Base-by-base conservation (phyloP, 2,797 vertebrate species). In the Peromyscus nudipes region DNA sequence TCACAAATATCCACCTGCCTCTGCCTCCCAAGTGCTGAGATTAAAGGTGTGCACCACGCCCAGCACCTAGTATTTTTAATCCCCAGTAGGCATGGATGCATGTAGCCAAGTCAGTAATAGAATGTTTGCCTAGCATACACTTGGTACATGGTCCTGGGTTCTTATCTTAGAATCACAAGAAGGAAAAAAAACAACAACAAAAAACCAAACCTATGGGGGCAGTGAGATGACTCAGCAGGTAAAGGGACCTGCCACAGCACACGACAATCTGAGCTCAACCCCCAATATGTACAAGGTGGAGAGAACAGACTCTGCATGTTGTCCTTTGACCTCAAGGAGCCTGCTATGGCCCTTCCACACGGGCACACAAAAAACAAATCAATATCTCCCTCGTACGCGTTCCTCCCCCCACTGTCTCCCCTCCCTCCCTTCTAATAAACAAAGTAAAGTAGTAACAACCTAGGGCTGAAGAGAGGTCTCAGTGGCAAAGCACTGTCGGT, bases 131-230 rank as follows among this genome's bases (percentile, higher is more conserved):
- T 67, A 85, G 62, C 17, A 23, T 43, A 19, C 7, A 31, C 7
- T 60, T 29, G 37, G 55, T 11, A 40, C 5, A 34, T 8, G 43
- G 25, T 67, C 27, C 31, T 85, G 43, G 2, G 19, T 67, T 67
- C 29, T 31, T 49, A 34, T 23, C 11, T 29, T 14, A 67, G 64
- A 43, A 67, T 10, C 27, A 76, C 4, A n/a, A 34, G 29, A 85
- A 46, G 21, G 4, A 31, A 31, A 19, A 4, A 21, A 46, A 55
- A 14, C 14, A 52, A 0, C 3, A 16, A 16, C 14, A 16, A 0
- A 55, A 49, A 49, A 77, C 29, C 27, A 82, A 82, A 83, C n/a
- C 12, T 80, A 9, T 25, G 60, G 60, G 21, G 52, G 21, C 21
- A 81, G 34, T 81, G 55, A 57, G 34, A 25, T 65, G 27, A 27